Base-by-base conservation (phyloP, 2,888 invertebrate species). In the Scrobipalpa costella region DNA sequence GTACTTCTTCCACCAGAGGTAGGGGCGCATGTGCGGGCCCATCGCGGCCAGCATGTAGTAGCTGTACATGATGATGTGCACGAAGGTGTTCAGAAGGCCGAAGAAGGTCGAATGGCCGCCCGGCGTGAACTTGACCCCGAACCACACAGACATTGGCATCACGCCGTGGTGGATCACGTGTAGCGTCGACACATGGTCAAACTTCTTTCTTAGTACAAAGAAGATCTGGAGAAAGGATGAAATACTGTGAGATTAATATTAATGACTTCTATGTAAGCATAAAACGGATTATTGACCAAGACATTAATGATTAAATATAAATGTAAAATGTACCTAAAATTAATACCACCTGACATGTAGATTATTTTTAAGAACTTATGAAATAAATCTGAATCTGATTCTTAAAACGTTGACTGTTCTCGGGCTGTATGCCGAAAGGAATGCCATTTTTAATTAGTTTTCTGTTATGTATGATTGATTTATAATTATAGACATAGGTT, bases 121-220 rank as follows among this genome's bases (percentile, higher is more conserved):
- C 93, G 98, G 98, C 33, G 97, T 98, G 92, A 98, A 98, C 92
- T 98, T 98, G 63, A 98, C 98, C 61, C 98, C 98, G 84, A 98
- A 97, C 98, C 98, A 98, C 68, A 98, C 98, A 6, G 97, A 97
- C 95, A 98, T 95, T 47, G 98, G 98, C 98, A 98, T 98, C 78
- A 97, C 96, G 71, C 98, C 98, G 86, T 98, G 98, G 89, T 98
- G 98, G 81, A 98, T 98, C 63, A 98, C 98, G 90, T 98, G 98
- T 58, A 98, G 93, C 8, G 97, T 96, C 65, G 97, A 96, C 73
- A 98, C 96, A 86, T 98, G 98, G 84, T 96, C 95, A 83, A 95
- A 95, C 92, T 98, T 98, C 93, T 98, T 98, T 83, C 98, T 93
- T 86, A 98, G 86, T 63, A 98, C 95, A 92, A 98, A 98, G 94